Conservation (phyloP, 2,888 invertebrate species). For the Uropetala carovei region DNA sequence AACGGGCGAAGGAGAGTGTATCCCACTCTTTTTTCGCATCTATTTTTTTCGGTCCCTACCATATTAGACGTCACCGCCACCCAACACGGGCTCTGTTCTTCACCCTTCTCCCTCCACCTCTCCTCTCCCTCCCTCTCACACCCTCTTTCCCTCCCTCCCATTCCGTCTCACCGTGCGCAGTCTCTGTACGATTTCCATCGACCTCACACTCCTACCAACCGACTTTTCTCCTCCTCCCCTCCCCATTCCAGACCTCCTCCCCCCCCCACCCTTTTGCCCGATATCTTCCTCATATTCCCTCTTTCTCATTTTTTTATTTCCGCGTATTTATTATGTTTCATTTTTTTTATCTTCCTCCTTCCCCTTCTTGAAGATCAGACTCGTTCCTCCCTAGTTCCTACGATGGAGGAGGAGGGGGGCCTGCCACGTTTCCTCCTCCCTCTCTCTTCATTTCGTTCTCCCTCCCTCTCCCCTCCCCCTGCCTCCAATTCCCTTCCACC, state of each 20-base stretch:
- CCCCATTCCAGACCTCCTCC: slow-evolving; percentile 4
- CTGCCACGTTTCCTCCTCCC: slow-evolving; percentile 28
- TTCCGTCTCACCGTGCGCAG: neutral
- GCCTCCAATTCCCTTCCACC: neutral
- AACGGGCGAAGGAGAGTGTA: slow-evolving; percentile 35
- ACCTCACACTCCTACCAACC: slow-evolving; percentile 7
- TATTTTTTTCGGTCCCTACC: slow-evolving; percentile 1
- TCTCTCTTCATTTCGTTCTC: slow-evolving; percentile 17
- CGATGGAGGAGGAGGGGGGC: neutral
- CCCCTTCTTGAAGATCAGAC: slow-evolving; percentile 17
- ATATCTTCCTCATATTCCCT: slow-evolving; percentile 61
- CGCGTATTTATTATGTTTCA: slow-evolving; percentile 62
- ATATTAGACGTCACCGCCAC: slow-evolving; percentile 26
- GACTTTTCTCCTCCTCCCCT: slow-evolving; percentile 44
- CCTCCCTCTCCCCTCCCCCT: neutral
- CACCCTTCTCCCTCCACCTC: neutral
- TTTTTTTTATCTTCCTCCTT: slow-evolving; percentile 43
- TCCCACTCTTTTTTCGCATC: neutral
- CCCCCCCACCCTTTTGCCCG: neutral
- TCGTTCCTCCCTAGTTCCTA: slow-evolving; percentile 18
- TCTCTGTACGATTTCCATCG: slow-evolving; percentile 49
- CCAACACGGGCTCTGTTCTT: neutral
- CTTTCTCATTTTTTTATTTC: slow-evolving; percentile 57
- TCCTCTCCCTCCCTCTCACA: slow-evolving; percentile 36
- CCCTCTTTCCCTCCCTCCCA: neutral